phyloP scores from a whole-genome alignment of 2,113 vertebrate genomes.

The Ceyx margarethae region DNA sequence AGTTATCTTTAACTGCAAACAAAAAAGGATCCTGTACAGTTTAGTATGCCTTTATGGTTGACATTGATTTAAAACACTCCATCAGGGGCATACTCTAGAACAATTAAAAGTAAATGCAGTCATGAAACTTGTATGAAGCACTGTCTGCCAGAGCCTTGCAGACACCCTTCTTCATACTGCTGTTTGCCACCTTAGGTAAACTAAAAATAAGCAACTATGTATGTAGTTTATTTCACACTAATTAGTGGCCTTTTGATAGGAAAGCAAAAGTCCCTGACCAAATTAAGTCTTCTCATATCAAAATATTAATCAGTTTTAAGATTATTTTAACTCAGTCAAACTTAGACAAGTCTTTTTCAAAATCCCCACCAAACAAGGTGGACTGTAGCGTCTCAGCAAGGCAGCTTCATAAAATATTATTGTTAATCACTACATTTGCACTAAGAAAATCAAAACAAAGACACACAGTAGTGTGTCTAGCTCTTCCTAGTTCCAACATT shows the following conservation, averaged over 20 bases:
- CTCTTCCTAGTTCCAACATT: neutral
- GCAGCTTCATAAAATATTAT: neutral
- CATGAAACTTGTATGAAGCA: slow-evolving; percentile 57
- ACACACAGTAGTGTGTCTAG: neutral
- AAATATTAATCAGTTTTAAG: neutral
- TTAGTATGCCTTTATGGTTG: slow-evolving; percentile 30
- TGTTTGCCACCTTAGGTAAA: neutral
- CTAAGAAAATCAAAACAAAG: neutral
- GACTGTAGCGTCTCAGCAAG: neutral
- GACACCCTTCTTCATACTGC: neutral
- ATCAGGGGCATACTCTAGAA: slow-evolving; percentile 24
- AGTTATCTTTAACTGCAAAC: slow-evolving; percentile 37
- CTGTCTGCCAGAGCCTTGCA: neutral
- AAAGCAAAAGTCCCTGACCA: neutral
- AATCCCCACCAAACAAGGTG: neutral
- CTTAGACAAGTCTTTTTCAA: neutral
- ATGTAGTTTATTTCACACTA: neutral
- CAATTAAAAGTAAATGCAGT: slow-evolving; percentile 39
- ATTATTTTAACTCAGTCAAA: neutral
- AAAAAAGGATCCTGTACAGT: slow-evolving; percentile 27
- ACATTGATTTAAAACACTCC: slow-evolving; percentile 47
- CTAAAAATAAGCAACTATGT: neutral
- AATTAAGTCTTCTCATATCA: neutral
- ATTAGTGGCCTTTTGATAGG: neutral
- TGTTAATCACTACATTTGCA: neutral